Base-by-base conservation (phyloP, 2,797 vertebrate genomes). In the Neosalanx taihuensis region DNA sequence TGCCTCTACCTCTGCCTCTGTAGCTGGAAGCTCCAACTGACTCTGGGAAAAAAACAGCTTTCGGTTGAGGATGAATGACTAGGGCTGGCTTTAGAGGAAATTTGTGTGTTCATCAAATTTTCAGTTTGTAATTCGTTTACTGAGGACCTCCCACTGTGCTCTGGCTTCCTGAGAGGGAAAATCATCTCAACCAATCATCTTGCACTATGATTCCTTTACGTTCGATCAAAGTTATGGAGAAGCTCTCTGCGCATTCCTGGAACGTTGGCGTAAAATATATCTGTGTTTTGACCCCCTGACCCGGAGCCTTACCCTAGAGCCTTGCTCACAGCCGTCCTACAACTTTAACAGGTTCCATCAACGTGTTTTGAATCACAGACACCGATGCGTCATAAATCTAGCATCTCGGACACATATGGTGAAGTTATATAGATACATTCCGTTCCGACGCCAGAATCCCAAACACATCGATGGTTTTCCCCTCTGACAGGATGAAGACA, bases 331-430 rank as follows among this genome's bases (percentile, higher is more conserved):
- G 76, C 23, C 35, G 7, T 75, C 20, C 35, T 64, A 76, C 72
- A 57, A 64, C 78, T 70, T 83, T 79, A 81, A 71, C 75, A 76
- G 77, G 84, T 74, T 76, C 81, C 71, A 78, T 76, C 72, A 70
- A 73, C 74, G 76, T 82, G 77, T 76, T 81, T 90, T 86, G 79
- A 83, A 85, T 81, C 77, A 73, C 20, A 81, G 78, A 72, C 79
- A 83, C 81, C 7, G 70, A 77, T 81, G 68, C 67, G 18, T 70
- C 75, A 79, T 87, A 89, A 91, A 88, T 91, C 83, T 72, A 70
- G 61, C 37, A 49, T 78, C 67, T 73, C 72, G 72, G 65, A 76
- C 81, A 82, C 86, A 87, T 81, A 81, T 86, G 87, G 82, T 67
- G 64, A 85, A 86, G 82, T 79, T 77, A 53, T 77, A 78, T 29